Evolutionary conservation across 2,888 invertebrate species (phyloP).

Genomic region (Oscheius sp.): DNA sequence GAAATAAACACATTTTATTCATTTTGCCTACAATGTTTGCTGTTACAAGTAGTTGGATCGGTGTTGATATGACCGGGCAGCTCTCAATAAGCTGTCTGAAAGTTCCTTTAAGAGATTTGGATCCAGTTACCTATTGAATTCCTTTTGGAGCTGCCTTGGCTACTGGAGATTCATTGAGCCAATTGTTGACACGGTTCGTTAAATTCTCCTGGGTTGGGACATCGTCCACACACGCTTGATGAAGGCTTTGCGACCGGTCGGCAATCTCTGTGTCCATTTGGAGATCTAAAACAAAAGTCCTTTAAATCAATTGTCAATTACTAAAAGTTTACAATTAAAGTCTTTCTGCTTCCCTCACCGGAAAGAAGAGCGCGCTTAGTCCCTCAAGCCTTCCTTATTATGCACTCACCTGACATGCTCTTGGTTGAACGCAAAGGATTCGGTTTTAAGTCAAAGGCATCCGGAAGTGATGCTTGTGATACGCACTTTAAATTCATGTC

Average conservation of each 20-base stretch:
- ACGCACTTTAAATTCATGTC: constrained; percentile 45
- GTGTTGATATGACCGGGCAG: constrained; percentile 7
- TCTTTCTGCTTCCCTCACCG: neutral
- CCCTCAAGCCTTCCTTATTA: neutral
- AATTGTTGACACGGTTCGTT: constrained; percentile 28
- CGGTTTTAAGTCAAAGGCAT: constrained; percentile 37
- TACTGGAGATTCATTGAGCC: constrained; percentile 19
- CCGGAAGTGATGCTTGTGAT: constrained; percentile 51
- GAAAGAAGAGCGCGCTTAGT: no score
- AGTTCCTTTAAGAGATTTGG: neutral
- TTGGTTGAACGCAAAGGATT: constrained; percentile 38
- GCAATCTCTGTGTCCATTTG: constrained; percentile 8
- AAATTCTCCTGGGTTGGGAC: constrained; percentile 26
- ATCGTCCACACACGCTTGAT: neutral
- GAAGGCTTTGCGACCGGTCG: neutral
- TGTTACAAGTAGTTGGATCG: neutral
- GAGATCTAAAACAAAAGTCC: constrained; percentile 10
- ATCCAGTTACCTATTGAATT: neutral
- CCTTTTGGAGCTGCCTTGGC: neutral
- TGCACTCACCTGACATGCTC: constrained; percentile 46
- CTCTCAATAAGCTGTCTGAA: neutral
- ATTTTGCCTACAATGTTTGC: neutral
- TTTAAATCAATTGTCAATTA: no score
- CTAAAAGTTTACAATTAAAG: no score
- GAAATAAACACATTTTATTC: neutral